Conservation (phyloP, 2,888 invertebrate genomes). For the Ornithoptera priamus region DNA sequence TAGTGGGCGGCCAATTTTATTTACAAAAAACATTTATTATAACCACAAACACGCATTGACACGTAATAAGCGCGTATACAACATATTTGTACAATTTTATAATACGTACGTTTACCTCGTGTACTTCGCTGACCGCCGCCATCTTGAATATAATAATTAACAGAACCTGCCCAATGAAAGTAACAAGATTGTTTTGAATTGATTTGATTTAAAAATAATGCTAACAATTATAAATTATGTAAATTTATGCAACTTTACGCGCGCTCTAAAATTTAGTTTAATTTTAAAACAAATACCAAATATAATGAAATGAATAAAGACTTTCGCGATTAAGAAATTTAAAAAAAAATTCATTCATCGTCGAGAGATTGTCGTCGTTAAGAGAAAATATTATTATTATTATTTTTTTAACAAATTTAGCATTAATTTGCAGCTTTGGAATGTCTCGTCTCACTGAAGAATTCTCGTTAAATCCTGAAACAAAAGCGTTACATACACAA, state of each 20-base stretch:
- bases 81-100: slow-evolving; percentile 25
- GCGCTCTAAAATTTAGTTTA: not conserved
- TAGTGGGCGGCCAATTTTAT: not conserved
- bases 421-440: slow-evolving; percentile 58
- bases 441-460: slow-evolving; percentile 71
- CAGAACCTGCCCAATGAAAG: slow-evolving; percentile 2
- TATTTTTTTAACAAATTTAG: slow-evolving; percentile 36
- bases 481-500: slow-evolving; percentile 22
- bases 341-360: slow-evolving; percentile 43
- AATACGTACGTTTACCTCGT: slow-evolving; percentile 18
- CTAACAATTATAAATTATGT: not conserved
- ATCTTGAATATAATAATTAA: slow-evolving; percentile 7
- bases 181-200: slow-evolving; percentile 10
- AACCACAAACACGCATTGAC: slow-evolving; percentile 1
- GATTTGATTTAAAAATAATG: not conserved
- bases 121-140: not conserved
- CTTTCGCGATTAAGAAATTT: slow-evolving; percentile 31
- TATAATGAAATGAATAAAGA: slow-evolving; percentile 25
- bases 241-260: not conserved
- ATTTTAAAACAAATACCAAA: not conserved
- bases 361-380: slow-evolving; percentile 69
- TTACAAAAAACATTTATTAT: slow-evolving; percentile 6
- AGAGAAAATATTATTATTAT: slow-evolving; percentile 42
- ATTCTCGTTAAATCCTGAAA: slow-evolving; percentile 70
- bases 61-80: slow-evolving; percentile 8